Base-by-base conservation (phyloP, 2,888 invertebrate genomes). In the Colletes collaris region DNA sequence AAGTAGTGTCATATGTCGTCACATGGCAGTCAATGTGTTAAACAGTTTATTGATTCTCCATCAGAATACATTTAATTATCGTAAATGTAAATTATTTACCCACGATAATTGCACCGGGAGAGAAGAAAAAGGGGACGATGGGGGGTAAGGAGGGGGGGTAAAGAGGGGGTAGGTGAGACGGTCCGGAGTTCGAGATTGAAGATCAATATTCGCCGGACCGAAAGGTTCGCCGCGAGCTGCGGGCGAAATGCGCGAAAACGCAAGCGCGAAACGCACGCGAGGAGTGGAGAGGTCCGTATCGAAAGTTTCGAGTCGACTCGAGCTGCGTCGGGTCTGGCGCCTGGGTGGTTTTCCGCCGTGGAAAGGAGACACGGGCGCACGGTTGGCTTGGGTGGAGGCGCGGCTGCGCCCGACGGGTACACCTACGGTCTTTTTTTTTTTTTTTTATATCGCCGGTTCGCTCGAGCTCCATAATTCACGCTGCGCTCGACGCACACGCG, bases 141-240 rank as follows among this genome's bases (percentile, higher is more conserved):
- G 13, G 27, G 44, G 52, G n/a, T n/a, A n/a, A n/a, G n/a, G n/a
- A n/a, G n/a, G n/a, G n/a, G n/a, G n/a, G n/a, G 16, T 16, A 16
- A 16, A 16, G 16, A 16, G 16, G 16, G 16, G 16, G 16, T 0
- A 16, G 19, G 46, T 50, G 40, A 52, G 11, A 55, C 66, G 71
- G 60, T 59, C 76, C 6, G 53, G 60, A 49, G 16, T 84, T 82
- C 79, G 77, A 77, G 85, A 89, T 89, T 89, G 85, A 89, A 89
- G 88, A 89, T 89, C 89, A 89, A 89, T 89, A 88, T 89, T 85
- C 86, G 76, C 69, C 77, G 76, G 77, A 67, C 77, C 83, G 79
- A 83, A 79, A 86, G 82, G 82, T 83, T 84, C 81, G 63, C 73
- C 65, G 70, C 69, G 69, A 59, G 83, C 78, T 79, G 79, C 77